A percentile compares a stretch with the other conserved stretches of the same genome.
These are phyloP conservation scores for Ephydatia muelleri DNA, from an alignment of 37 sponge, comb jelly and placozoan genomes.

Conservation along the genomic window DNA sequence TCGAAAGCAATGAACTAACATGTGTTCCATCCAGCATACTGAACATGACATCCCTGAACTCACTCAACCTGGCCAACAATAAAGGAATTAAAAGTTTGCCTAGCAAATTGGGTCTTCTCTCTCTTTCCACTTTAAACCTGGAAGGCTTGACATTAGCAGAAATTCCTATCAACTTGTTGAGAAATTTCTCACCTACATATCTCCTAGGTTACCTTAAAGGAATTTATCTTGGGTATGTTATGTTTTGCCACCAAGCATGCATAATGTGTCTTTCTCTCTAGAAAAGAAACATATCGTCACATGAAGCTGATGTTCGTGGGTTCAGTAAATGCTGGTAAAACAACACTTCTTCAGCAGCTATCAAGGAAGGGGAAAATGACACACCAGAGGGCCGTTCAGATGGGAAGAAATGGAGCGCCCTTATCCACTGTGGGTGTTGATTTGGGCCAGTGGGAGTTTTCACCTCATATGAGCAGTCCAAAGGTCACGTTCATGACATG, in stretches of 20 bases:
- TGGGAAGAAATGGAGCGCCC: constrained; percentile 42
- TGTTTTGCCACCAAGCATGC: background rate
- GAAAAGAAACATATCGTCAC: constrained; percentile 69
- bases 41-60: constrained; percentile 43
- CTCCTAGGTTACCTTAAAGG: constrained; percentile 59
- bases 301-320: constrained; percentile 88
- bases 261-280: constrained; percentile 2
- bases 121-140: constrained; percentile 44
- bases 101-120: constrained; percentile 54
- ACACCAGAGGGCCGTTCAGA: constrained; percentile 56
- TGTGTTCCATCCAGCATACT: constrained; percentile 21
- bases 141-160: constrained; percentile 49
- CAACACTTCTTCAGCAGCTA: constrained; percentile 71
- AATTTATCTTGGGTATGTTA: constrained; percentile 48
- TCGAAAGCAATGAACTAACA: constrained; percentile 40
- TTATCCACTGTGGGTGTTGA: constrained; percentile 86
- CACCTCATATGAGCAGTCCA: constrained; percentile 13
- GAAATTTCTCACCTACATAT: constrained; percentile 8
- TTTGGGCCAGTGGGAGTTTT: constrained; percentile 77
- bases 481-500: constrained; percentile 85
- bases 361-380: constrained; percentile 55
- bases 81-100: constrained; percentile 48
- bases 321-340: constrained; percentile 76
- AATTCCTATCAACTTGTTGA: constrained; percentile 12
- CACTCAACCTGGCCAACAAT: constrained; percentile 53